Percentiles rank a stretch among this genome's conserved stretches.
These are phyloP conservation scores for Pocillopora meandrina DNA, from an alignment of 92 coral and sea anemone species.

Conservation along the genomic window DNA sequence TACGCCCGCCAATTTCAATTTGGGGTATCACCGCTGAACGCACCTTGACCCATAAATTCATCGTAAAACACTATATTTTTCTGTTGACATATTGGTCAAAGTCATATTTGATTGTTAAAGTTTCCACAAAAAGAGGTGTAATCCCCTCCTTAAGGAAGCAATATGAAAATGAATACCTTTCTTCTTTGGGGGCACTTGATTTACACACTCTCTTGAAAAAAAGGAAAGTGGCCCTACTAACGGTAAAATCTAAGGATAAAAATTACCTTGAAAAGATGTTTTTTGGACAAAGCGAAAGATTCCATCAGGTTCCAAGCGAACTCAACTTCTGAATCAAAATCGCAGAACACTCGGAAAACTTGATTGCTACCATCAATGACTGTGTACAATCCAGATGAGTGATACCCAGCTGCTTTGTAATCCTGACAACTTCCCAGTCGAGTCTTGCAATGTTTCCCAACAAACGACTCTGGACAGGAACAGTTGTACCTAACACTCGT, in stretches of 20 bases:
- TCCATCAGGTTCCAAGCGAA: not conserved
- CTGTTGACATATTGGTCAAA: no score
- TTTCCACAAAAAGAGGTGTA: no score
- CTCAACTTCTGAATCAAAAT: conserved; percentile 11
- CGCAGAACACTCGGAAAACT: conserved; percentile 4
- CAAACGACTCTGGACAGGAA: conserved; percentile 16
- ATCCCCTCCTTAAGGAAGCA: no score
- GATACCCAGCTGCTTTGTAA: not conserved
- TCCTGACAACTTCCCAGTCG: conserved; percentile 19
- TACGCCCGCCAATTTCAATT: conserved; percentile 35
- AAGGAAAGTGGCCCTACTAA: no score
- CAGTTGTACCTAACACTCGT: conserved; percentile 16
- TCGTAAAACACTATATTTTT: not conserved
- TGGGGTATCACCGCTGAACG: conserved; percentile 16
- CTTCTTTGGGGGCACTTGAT: no score
- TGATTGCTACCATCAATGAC: not conserved
- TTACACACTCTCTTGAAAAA: no score
- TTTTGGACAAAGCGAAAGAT: no score
- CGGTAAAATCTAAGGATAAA: no score
- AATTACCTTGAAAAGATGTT: no score
- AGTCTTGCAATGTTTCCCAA: conserved; percentile 22
- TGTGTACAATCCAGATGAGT: conserved; percentile 11
- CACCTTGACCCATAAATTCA: not conserved
- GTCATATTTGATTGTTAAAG: no score
- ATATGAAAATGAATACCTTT: no score